Evolutionary conservation across 2,797 vertebrate genomes (phyloP).

Genomic region (Tragelaphus eurycerus): DNA sequence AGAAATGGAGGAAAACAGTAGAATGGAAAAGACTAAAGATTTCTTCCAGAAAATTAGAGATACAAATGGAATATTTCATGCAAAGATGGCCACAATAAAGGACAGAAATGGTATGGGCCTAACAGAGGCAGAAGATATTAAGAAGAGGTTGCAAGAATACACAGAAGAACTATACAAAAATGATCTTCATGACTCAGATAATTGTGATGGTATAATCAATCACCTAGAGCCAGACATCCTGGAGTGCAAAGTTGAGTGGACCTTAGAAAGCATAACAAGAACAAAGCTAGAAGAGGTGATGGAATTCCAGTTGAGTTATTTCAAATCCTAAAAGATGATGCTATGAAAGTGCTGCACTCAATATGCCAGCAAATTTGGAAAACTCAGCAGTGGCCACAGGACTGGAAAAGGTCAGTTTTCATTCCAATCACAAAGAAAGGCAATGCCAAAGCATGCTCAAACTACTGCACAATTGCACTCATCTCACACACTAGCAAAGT

Average conservation of each 20-base stretch:
- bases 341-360: background rate
- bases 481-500: background rate
- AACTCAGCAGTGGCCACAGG: background rate
- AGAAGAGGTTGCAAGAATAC: background rate
- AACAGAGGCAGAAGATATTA: background rate
- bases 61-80: background rate
- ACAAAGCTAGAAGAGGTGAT: background rate
- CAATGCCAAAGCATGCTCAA: background rate
- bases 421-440: background rate
- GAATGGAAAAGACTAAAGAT: background rate
- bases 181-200: background rate
- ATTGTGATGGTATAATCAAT: background rate
- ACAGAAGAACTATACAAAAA: background rate
- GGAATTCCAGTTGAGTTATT: background rate
- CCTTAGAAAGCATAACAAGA: background rate
- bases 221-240: background rate
- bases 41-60: background rate
- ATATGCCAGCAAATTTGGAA: background rate
- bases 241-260: fast-evolving
- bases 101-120: background rate
- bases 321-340: background rate
- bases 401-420: background rate
- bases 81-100: background rate
- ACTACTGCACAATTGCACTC: fast-evolving
- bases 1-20: background rate